Evolutionary conservation across 2,888 invertebrate species (phyloP).

Genomic region (Drosophila maculinotata): DNA sequence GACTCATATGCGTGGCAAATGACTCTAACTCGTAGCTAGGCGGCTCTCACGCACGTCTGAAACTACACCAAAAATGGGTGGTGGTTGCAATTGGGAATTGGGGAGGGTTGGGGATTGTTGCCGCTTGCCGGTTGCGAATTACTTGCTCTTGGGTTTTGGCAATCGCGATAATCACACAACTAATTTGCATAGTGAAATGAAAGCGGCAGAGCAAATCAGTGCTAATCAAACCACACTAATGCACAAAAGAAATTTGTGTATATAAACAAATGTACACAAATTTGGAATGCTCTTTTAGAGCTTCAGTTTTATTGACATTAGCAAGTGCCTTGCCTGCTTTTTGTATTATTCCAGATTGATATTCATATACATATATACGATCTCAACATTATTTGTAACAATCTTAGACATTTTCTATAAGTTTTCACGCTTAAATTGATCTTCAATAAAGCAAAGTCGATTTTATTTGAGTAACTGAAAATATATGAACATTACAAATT

Average conservation of each 20-base stretch:
- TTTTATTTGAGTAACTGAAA: too few species aligned
- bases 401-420: too few species aligned
- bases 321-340: too few species aligned
- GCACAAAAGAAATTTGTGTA: background rate
- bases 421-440: too few species aligned
- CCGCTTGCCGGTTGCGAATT: conserved; percentile 4
- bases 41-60: conserved; percentile 59
- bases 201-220: conserved; percentile 40
- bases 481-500: too few species aligned
- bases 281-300: too few species aligned
- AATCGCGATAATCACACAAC: conserved; percentile 69
- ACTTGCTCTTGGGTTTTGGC: conserved; percentile 36
- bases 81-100: background rate
- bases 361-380: too few species aligned
- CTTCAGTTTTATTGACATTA: too few species aligned
- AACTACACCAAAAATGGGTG: conserved; percentile 26
- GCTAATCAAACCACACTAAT: conserved; percentile 61
- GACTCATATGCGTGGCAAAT: conserved; percentile 42
- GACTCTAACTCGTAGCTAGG: conserved; percentile 47
- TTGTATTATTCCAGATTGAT: too few species aligned
- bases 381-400: too few species aligned
- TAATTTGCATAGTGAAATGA: conserved; percentile 68
- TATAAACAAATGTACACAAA: too few species aligned
- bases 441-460: too few species aligned
- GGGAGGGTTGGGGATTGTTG: conserved; percentile 5